phyloP scores from a whole-genome alignment of 2,888 invertebrate genomes.

The Drosophila picticornis region DNA sequence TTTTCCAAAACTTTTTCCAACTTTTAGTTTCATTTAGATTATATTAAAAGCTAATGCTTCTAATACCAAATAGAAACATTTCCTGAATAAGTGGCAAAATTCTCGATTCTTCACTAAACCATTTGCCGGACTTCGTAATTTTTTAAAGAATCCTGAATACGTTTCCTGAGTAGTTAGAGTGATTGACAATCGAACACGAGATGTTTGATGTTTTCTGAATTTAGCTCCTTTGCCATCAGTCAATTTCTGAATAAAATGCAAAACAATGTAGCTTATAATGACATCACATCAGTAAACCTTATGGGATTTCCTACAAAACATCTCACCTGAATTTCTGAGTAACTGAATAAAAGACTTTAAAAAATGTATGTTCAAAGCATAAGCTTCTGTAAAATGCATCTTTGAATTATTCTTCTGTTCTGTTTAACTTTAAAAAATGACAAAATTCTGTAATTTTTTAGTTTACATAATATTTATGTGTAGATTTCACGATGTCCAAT shows the following conservation, averaged over 20 bases:
- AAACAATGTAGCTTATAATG: not conserved
- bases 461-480: not conserved
- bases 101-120: not conserved
- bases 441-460: not conserved
- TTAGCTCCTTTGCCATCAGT: not conserved
- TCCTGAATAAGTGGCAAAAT: not conserved
- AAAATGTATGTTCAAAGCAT: not conserved
- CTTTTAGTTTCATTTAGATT: not conserved
- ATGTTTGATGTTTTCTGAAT: not conserved
- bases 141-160: not conserved
- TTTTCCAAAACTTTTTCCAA: not conserved
- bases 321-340: not conserved
- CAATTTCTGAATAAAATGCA: not conserved
- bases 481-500: not conserved
- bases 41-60: not conserved
- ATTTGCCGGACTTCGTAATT: not conserved
- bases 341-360: not conserved
- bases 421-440: not conserved
- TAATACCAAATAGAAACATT: not conserved
- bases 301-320: not conserved
- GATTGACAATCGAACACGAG: not conserved
- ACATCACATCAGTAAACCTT: not conserved
- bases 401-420: not conserved
- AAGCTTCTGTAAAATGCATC: fast-evolving
- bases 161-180: not conserved